Evolutionary conservation across 2,888 invertebrate genomes (phyloP), one percentile per base, ranked within the genome.

Genomic region (Ectropis crepuscularia): DNA sequence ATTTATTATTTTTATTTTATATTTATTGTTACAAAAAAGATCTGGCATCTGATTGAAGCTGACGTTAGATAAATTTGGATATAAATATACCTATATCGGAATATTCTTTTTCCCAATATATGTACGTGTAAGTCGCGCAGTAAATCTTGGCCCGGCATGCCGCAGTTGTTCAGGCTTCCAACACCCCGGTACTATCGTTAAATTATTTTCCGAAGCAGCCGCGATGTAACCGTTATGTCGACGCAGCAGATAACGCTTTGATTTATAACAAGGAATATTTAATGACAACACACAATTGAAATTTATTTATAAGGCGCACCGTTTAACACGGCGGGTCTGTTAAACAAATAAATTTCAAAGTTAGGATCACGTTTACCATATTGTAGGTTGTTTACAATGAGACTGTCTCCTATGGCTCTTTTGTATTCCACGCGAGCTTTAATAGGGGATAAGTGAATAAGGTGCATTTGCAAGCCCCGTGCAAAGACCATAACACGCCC

Each of bases 221-320:
- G 81, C 89, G 85, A 85, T 89, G 88, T 86, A 82, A 83, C 87
- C 80, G 85, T 84, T 86, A 82, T 83, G 74, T 80, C 86, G 82
- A 84, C 85, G 78, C 78, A 78, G 74, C 79, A 82, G 92, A 92
- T 92, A 91, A 89, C 83, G 75, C 85, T 81, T 90, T 90, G 91
- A 92, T 92, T 92, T 92, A 92, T 92, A 81, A 83, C 85, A 75
- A 77, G 78, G 89, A 88, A 90, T 90, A 90, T 86, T 86, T 87
- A 90, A 90, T 90, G 87, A 90, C 89, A 88, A 86, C 82, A 88
- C 81, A 90, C 91, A 90, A 92, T 92, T 88, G 90, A 86, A 87
- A 90, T 88, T 91, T 90, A 87, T 89, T 87, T 91, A 91, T 89
- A 89, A 86, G 87, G 82, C 79, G 77, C 79, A 80, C 76, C 79